Conservation (phyloP, 1,140 invertebrate genomes). For the Brachionus plicatilis region DNA sequence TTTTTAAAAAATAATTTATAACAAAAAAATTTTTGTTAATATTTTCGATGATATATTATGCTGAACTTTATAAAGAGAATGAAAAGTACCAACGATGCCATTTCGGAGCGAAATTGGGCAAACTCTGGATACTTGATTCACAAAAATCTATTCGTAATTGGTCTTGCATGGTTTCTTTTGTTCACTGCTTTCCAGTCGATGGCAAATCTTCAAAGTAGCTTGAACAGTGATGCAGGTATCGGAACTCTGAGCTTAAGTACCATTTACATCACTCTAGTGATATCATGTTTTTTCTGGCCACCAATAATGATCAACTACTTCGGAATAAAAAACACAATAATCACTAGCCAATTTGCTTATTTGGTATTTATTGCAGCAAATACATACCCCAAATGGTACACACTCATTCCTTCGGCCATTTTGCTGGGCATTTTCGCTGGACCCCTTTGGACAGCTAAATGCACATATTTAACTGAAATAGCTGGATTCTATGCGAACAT, state of each 20-base stretch:
- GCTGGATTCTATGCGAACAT: constrained; percentile 66
- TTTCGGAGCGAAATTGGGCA: neutral
- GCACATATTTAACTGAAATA: constrained; percentile 86
- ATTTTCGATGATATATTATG: neutral
- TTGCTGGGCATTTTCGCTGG: constrained; percentile 79
- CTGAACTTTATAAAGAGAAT: neutral
- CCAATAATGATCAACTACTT: constrained; percentile 71
- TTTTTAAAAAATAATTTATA: neutral
- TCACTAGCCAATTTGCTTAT: constrained; percentile 82
- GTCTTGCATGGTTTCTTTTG: constrained; percentile 6
- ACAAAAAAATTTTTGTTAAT: neutral
- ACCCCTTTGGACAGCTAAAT: constrained; percentile 92
- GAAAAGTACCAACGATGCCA: neutral
- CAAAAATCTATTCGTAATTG: constrained; percentile 2
- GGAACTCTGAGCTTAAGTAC: constrained; percentile 63
- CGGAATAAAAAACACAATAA: constrained; percentile 89
- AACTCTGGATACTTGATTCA: neutral
- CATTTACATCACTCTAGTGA: constrained; percentile 79
- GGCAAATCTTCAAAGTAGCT: constrained; percentile 21
- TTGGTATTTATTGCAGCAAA: constrained; percentile 86
- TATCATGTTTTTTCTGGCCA: constrained; percentile 86
- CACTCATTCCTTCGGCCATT: constrained; percentile 64
- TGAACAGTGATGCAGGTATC: constrained; percentile 24
- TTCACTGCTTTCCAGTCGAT: constrained; percentile 20
- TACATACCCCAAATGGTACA: constrained; percentile 71